Base-by-base conservation (phyloP, 1,140 invertebrate species). In the Micrasema longulum region DNA sequence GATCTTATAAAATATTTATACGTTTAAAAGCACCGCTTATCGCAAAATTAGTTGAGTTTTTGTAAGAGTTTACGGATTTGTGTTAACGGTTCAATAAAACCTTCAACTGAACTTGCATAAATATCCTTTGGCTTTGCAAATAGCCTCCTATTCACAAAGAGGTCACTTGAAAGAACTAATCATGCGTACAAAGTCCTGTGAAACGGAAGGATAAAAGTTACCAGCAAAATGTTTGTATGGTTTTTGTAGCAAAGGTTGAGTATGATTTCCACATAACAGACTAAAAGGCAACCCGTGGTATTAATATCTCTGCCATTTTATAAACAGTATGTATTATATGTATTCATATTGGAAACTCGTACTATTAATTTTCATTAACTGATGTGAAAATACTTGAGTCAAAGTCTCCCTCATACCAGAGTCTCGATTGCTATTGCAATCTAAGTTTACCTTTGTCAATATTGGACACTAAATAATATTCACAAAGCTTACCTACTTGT, bases 141-240 rank as follows among this genome's bases (percentile, higher is more conserved):
- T 66, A 55, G 52, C 48, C 52, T 43, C 57, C 22, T 23, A 45
- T 41, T 55, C 60, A 50, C 66, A 68, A 68, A 68, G 66, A 68
- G 66, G 66, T 68, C 66, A 68, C 52, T 68, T 50, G 26, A 68
- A 43, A 68, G 41, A 50, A 68, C 43, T 68, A 68, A 68, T 68
- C 66, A 68, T 57, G 66, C 66, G 66, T 68, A 35, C 66, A 31
- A 41, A 10, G 11, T 64, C 31, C 20, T 20, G 26, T 31, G 26
- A 31, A 31, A 31, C 26, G n/a, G 20, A 26, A 26, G 55, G 36
- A 41, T 60, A 38, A 60, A 41, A 20, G 55, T 60, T 23, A 45
- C 60, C 43, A 47, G 60, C 10, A 41, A 64, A 64, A 64, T 41
- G 23, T 64, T 64, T 64, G 38, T 64, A 64, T 47, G 22, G 22